Base-by-base conservation (phyloP, 2,888 invertebrate species). In the Luffia ferchaultella region DNA sequence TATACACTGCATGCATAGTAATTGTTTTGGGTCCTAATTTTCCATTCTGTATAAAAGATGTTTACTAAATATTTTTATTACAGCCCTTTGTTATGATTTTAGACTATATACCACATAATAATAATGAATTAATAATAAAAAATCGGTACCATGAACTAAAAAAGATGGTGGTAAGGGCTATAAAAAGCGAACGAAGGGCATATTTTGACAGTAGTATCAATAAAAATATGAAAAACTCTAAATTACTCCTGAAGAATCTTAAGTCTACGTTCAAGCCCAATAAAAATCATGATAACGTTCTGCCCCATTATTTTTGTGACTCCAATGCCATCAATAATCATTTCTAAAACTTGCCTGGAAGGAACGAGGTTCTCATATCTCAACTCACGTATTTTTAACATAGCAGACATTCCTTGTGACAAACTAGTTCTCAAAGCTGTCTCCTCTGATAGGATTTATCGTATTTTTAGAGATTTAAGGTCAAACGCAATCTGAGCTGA, bases 241-340 rank as follows among this genome's bases (percentile, higher is more conserved):
- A 47, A 1, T 16, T n/a, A 7, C 18, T 56, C 1, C 54, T 53
- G 57, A 55, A 54, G 45, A 52, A 56, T 41, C 18, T 56, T 1
- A 55, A 53, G 50, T 20, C n/a, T n/a, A n/a, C n/a, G n/a, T n/a
- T n/a, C n/a, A n/a, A n/a, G 20, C 45, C n/a, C 20, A 9, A 46
- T 49, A 9, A 42, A 1, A 1, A 1, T 46, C 17, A 16, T 30
- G 20, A 3, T n/a, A 3, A n/a, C n/a, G 48, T 52, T 5, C 42
- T 57, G 2, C 54, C 55, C 2, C 2, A n/a, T 7, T 41, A 53
- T 40, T 16, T 52, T 16, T 16, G 18, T 20, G n/a, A 51, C 19
- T 50, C 57, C 9, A 18, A 50, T 20, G 9, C 20, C 16, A 52
- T 56, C 2, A 52, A 54, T 19, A 20, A 52, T 9, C 42, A 55